These are phyloP conservation scores for Microtus pennsylvanicus DNA, from an alignment of 2,113 vertebrate species.

Conservation along the genomic window DNA sequence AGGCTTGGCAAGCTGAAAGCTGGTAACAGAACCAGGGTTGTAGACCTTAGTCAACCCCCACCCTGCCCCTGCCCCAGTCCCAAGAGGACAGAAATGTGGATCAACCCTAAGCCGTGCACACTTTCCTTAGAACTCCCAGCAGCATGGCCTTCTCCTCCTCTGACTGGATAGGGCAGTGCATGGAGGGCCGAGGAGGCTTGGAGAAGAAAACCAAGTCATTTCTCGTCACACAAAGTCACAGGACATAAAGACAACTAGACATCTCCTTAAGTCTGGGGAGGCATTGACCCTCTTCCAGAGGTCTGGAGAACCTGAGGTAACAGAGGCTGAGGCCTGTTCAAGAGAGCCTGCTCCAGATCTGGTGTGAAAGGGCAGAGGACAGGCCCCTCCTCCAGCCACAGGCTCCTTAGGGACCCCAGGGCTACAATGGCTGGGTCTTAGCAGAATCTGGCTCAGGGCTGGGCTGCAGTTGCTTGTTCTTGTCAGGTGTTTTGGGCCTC, in stretches of 20 bases:
- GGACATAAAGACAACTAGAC: background rate
- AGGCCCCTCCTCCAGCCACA: too few relatives aligned
- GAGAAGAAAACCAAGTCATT: background rate
- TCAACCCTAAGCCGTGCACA: background rate
- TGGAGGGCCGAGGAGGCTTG: background rate
- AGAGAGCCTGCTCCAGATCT: background rate
- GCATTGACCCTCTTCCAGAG: background rate
- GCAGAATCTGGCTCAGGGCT: background rate
- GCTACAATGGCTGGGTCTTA: background rate
- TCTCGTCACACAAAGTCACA: background rate
- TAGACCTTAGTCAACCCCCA: background rate
- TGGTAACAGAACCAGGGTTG: background rate
- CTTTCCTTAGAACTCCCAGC: background rate
- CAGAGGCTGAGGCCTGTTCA: background rate
- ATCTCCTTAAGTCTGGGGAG: background rate
- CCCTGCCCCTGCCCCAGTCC: background rate
- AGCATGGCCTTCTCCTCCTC: background rate
- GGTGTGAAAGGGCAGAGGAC: too few relatives aligned
- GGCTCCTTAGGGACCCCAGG: background rate
- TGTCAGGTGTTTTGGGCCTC: background rate
- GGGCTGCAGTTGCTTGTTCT: background rate
- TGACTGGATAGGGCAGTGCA: background rate
- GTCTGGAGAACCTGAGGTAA: background rate
- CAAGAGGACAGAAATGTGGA: background rate
- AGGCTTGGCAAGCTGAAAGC: background rate